Conservation (phyloP, 2,888 invertebrate species). For the Adineta ricciae region DNA sequence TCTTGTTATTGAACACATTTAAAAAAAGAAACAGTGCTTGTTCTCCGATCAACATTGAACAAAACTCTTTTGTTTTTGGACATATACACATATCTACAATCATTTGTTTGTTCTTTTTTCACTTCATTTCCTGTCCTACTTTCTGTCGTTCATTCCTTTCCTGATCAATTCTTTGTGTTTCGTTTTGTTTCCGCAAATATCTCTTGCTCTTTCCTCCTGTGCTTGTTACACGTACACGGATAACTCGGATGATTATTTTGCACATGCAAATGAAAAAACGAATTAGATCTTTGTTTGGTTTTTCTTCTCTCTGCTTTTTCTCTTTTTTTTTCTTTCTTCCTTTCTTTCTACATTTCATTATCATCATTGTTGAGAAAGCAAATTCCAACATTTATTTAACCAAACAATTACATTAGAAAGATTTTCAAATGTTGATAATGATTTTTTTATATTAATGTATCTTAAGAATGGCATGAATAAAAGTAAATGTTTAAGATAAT, state of each 20-base stretch:
- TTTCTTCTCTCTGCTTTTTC: background rate
- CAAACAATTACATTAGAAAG: background rate
- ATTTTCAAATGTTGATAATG: background rate
- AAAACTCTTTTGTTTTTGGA: background rate
- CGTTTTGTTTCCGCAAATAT: background rate
- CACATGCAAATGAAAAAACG: background rate
- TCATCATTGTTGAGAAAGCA: background rate
- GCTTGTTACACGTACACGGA: background rate
- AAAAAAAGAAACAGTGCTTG: constrained; percentile 10
- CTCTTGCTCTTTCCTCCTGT: background rate
- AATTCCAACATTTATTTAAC: background rate
- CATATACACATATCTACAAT: background rate
- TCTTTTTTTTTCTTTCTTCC: background rate
- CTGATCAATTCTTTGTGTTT: background rate
- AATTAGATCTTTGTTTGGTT: background rate
- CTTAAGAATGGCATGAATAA: constrained; percentile 2
- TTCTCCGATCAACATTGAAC: background rate
- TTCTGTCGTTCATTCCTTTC: background rate
- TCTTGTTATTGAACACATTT: background rate
- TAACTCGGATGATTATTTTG: background rate
- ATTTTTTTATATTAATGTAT: background rate
- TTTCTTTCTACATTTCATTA: background rate
- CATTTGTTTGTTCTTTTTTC: background rate
- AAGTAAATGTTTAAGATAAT: background rate
- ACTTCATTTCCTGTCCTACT: background rate